These are phyloP conservation scores for Dipodomys ordii DNA, from an alignment of 2,113 vertebrate species.

Conservation along the genomic window DNA sequence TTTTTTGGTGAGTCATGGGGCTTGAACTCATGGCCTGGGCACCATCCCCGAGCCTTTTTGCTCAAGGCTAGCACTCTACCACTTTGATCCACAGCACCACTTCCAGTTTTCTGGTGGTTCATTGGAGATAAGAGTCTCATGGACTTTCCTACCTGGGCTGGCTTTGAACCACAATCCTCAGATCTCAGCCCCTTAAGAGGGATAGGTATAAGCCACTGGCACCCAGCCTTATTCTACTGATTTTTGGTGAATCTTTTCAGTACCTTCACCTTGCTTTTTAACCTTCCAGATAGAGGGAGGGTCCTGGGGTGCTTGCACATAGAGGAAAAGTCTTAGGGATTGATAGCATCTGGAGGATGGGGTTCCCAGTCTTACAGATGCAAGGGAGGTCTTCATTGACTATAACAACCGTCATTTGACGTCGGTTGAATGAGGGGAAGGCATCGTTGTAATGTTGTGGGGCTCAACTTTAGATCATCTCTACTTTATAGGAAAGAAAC, in stretches of 20 bases:
- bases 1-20: too few relatives aligned
- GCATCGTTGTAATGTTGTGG: not conserved
- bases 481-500: not conserved
- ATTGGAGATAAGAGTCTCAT: too few relatives aligned
- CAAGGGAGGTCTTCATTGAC: not conserved
- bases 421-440: not conserved
- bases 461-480: not conserved
- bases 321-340: not conserved
- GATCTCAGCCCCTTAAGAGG: too few relatives aligned
- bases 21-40: too few relatives aligned
- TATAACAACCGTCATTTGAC: not conserved
- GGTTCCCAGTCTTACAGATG: not conserved
- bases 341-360: too few relatives aligned
- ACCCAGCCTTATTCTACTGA: not conserved
- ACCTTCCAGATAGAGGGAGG: not conserved
- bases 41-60: too few relatives aligned
- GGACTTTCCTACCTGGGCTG: too few relatives aligned
- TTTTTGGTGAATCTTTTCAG: not conserved
- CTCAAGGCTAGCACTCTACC: too few relatives aligned
- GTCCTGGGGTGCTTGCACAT: not conserved
- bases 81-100: too few relatives aligned
- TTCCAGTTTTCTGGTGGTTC: too few relatives aligned
- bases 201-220: too few relatives aligned
- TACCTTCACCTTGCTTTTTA: not conserved
- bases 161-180: too few relatives aligned